Percentiles rank a stretch among this genome's conserved stretches.
Conservation (phyloP, 2,113 vertebrate species). For the Planiliza haematocheilus region DNA sequence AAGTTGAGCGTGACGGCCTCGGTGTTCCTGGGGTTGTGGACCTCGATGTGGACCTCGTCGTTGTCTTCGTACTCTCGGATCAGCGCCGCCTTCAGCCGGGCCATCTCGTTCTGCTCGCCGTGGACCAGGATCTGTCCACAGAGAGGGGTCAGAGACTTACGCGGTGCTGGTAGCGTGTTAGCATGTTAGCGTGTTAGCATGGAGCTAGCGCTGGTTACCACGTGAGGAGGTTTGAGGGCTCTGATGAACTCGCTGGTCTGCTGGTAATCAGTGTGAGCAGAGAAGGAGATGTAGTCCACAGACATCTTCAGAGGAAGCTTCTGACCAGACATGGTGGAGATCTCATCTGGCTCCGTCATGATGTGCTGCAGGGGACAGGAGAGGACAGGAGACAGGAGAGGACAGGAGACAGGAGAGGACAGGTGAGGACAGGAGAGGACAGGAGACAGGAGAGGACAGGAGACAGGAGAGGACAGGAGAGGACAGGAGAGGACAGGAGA, state of each 20-base stretch:
- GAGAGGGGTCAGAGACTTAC: no score
- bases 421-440: neutral
- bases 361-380: slow-evolving; percentile 87
- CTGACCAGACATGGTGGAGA: slow-evolving; percentile 98
- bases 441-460: neutral
- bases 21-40: slow-evolving; percentile 96
- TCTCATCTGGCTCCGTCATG: slow-evolving; percentile 99
- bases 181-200: no score
- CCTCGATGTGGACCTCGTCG: slow-evolving; percentile 96
- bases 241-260: slow-evolving; percentile 99
- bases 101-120: slow-evolving; percentile 99
- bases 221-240: slow-evolving; percentile 96
- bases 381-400: no score
- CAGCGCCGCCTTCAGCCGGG: slow-evolving; percentile 94
- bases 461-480: neutral
- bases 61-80: slow-evolving; percentile 98
- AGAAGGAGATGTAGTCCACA: slow-evolving; percentile 99
- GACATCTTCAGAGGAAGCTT: slow-evolving; percentile 99
- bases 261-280: slow-evolving; percentile 98
- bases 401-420: no score
- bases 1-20: slow-evolving; percentile 97
- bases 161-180: no score
- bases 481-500: no score
- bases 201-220: slow-evolving; percentile 80
- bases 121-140: slow-evolving; percentile 92